A percentile compares a stretch with the other conserved stretches of the same genome.
phyloP scores from a whole-genome alignment of 2,797 vertebrate species.

The Scarus forsteni region DNA sequence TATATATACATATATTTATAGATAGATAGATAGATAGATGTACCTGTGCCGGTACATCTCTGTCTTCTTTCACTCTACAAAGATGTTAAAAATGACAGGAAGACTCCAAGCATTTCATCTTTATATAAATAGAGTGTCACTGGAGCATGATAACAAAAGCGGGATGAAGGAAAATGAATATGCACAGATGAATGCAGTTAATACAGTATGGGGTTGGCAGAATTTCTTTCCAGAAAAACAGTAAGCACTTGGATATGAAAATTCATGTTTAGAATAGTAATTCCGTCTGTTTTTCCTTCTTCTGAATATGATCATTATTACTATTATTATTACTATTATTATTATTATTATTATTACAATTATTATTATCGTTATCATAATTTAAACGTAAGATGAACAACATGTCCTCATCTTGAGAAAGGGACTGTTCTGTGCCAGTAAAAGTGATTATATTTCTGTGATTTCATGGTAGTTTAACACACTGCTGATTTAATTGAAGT shows the following conservation, averaged over 20 bases:
- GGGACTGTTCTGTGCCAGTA: too few relatives aligned
- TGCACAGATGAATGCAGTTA: constrained; percentile 8
- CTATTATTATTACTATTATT: too few relatives aligned
- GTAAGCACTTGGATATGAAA: background rate
- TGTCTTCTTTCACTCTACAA: constrained; percentile 57
- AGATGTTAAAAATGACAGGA: constrained; percentile 61
- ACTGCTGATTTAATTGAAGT: too few relatives aligned
- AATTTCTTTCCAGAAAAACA: background rate
- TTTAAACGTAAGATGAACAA: too few relatives aligned
- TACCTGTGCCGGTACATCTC: constrained; percentile 42
- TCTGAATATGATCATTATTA: too few relatives aligned
- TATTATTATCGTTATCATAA: too few relatives aligned
- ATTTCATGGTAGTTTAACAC: too few relatives aligned
- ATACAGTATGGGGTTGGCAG: background rate
- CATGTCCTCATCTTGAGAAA: too few relatives aligned
- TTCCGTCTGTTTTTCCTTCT: background rate
- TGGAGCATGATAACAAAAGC: constrained; percentile 45
- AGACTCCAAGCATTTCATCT: constrained; percentile 26
- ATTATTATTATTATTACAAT: too few relatives aligned
- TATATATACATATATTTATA: too few relatives aligned
- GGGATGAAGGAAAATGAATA: constrained; percentile 38
- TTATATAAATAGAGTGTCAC: constrained; percentile 37
- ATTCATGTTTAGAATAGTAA: background rate
- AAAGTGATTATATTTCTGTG: too few relatives aligned
- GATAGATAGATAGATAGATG: too few relatives aligned